Base-by-base conservation (phyloP, 2,888 invertebrate species). In the Pinctada fucata region DNA sequence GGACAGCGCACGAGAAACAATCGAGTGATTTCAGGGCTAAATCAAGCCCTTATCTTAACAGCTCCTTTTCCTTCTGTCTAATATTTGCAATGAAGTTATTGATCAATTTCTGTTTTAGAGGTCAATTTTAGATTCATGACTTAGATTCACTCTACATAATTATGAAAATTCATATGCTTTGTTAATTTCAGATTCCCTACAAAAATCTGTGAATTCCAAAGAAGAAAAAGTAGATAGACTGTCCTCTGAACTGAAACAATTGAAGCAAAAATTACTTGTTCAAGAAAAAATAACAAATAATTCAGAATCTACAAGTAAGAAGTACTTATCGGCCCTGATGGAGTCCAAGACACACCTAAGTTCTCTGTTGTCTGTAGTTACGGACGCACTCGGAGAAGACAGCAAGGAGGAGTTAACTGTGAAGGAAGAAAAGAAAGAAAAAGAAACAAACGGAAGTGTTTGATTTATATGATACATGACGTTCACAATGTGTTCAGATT, bases 221-320 rank as follows among this genome's bases (percentile, higher is more conserved):
- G 94, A 93, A 79, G 94, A 91, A 78, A 94, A 93, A 70, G 94
- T 94, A 64, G 94, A 95, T 89, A 94, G 94, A 88, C 92, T 95
- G 49, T 94, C 94, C 65, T 91, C 93, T 1, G 95, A 95, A 88
- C 89, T 95, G 63, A 86, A 86, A 47, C 78, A 84, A 52, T 66
- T 85, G 52, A 87, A 85, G 52, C 84, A 84, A 2, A 85, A 87
- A 16, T 67, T 87, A 10, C 82, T 85, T 1, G 80, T 80, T 3
- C 87, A 88, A 68, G 82, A 83, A 45, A 83, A 83, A 63, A 73
- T 85, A 3, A 86, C 86, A 10, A 84, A 69, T 58, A 82, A 76
- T 69, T 82, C 84, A 0, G 84, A 87, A 51, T 82, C 83, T 5
- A 83, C 79, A 70, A 85, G 84, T 72, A 82, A 82, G 66, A 84